These are phyloP conservation scores for Propsilocerus akamusi DNA, from an alignment of 1,140 invertebrate genomes.

Conservation along the genomic window DNA sequence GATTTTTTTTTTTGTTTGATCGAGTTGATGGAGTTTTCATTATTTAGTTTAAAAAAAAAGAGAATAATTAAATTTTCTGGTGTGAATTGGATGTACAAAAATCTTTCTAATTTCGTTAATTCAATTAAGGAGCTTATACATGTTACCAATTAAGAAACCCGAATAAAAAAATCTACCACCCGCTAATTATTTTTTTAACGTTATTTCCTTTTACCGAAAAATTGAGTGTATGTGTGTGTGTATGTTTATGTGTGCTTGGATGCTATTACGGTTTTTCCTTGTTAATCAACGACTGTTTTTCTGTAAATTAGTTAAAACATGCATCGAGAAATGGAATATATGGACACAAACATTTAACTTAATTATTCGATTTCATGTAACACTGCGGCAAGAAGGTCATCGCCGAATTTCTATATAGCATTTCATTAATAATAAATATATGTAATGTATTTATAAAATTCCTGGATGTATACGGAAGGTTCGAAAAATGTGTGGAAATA, in stretches of 20 bases:
- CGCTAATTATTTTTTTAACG: neutral
- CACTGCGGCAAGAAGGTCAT: neutral
- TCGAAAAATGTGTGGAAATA: too few relatives aligned
- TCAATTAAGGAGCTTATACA: too few relatives aligned
- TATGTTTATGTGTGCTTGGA: too few relatives aligned
- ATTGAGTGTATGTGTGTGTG: neutral
- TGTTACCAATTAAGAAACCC: neutral
- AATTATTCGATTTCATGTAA: neutral
- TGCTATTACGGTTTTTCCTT: too few relatives aligned
- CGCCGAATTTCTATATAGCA: neutral
- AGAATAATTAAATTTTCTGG: neutral
- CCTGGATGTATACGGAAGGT: too few relatives aligned
- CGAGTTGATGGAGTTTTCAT: slow-evolving; percentile 7
- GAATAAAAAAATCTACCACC: neutral
- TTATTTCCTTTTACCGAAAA: neutral
- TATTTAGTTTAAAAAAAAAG: neutral
- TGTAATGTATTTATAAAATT: too few relatives aligned
- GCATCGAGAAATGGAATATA: too few relatives aligned
- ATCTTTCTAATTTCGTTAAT: too few relatives aligned
- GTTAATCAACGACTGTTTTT: too few relatives aligned
- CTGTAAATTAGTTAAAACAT: too few relatives aligned
- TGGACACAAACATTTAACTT: too few relatives aligned
- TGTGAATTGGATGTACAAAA: neutral
- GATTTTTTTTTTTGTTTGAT: slow-evolving; percentile 13
- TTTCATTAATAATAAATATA: too few relatives aligned